A percentile compares a stretch with the other conserved stretches of the same genome.
Conservation (phyloP, 2,113 vertebrate genomes). For the Turdus rufiventris region DNA sequence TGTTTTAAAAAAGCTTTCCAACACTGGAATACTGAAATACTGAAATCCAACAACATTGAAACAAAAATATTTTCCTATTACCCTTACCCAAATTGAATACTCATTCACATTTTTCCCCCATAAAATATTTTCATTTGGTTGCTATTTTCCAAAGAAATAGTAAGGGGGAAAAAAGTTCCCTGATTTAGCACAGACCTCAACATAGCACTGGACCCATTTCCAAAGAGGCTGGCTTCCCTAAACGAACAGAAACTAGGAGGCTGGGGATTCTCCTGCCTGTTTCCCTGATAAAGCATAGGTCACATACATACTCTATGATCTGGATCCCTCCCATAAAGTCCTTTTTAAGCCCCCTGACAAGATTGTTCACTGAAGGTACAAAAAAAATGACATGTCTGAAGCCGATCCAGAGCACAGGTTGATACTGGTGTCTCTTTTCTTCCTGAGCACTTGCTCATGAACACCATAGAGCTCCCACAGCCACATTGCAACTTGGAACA, state of each 20-base stretch:
- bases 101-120: not conserved
- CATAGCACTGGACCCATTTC: not conserved
- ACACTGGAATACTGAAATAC: not conserved
- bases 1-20: not conserved
- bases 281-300: not conserved
- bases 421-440: not conserved
- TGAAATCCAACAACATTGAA: not conserved
- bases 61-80: not conserved
- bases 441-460: not conserved
- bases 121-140: not conserved
- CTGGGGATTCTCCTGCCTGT: not conserved
- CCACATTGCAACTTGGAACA: not conserved
- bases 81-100: not conserved
- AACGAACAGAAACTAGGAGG: not conserved
- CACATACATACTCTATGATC: not conserved
- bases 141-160: not conserved
- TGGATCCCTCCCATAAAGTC: not conserved
- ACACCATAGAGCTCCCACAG: not conserved
- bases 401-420: accelerated
- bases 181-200: not conserved
- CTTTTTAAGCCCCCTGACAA: not conserved
- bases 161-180: not conserved
- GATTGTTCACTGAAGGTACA: not conserved
- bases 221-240: not conserved
- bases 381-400: not conserved